Evolutionary conservation across 1,140 invertebrate genomes (phyloP).

Genomic region (Probaryconus sp.): DNA sequence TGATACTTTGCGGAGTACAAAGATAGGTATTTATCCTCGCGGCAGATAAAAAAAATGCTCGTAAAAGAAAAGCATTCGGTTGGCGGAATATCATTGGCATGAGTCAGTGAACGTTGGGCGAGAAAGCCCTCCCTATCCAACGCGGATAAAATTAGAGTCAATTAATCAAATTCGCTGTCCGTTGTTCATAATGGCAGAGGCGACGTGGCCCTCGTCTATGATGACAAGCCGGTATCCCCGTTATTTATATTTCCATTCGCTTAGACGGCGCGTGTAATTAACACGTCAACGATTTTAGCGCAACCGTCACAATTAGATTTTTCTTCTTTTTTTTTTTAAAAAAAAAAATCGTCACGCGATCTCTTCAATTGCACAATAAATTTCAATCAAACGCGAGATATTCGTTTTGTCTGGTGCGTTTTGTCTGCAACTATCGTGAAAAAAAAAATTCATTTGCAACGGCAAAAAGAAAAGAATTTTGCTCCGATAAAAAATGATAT

Average conservation of each 20-base stretch:
- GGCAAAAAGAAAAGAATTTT: too few relatives aligned
- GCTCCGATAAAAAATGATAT: too few relatives aligned
- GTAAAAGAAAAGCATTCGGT: too few relatives aligned
- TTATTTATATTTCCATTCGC: conserved; percentile 51
- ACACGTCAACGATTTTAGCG: conserved; percentile 51
- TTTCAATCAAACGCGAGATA: conserved; percentile 23
- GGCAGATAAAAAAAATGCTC: too few relatives aligned
- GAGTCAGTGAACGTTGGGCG: background rate
- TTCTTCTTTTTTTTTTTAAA: too few relatives aligned
- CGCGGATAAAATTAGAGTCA: conserved; percentile 38
- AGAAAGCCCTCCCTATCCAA: background rate
- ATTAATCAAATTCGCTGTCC: conserved; percentile 41
- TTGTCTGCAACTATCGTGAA: too few relatives aligned
- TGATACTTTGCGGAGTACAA: too few relatives aligned
- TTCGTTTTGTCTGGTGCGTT: conserved; percentile 1
- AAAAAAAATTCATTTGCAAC: too few relatives aligned
- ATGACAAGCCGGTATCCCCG: conserved; percentile 31
- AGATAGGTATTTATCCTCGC: too few relatives aligned
- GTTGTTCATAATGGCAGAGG: conserved; percentile 37
- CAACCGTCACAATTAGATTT: conserved; percentile 37
- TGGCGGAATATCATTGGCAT: too few relatives aligned
- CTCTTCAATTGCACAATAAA: conserved; percentile 34
- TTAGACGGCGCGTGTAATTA: conserved; percentile 54
- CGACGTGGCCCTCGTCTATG: conserved; percentile 38
- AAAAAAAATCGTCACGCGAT: conserved; percentile 51